Percentiles rank a stretch among this genome's conserved stretches.
Conservation (phyloP, 2,797 vertebrate species). For the Sebastes iracundus region DNA sequence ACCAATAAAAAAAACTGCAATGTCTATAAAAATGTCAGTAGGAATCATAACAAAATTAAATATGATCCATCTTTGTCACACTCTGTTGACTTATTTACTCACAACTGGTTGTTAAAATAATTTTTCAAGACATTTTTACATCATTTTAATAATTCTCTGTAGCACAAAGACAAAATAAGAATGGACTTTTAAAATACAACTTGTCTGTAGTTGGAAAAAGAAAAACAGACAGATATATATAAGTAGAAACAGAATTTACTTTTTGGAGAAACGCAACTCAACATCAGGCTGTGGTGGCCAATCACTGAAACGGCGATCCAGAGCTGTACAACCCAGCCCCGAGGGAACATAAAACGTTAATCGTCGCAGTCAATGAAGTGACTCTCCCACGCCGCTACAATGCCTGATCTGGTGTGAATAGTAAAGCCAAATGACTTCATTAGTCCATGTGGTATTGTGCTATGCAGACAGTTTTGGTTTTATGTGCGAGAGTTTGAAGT, state of each 20-base stretch:
- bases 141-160: background rate
- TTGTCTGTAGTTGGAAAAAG: background rate
- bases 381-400: too few species aligned
- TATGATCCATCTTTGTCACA: background rate
- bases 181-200: background rate
- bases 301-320: too few species aligned
- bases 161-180: background rate
- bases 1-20: slow-evolving; percentile 3
- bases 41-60: background rate
- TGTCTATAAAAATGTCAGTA: background rate
- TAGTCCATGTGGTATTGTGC: too few species aligned
- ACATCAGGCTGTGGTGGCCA: too few species aligned
- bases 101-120: background rate
- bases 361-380: too few species aligned
- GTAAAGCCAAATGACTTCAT: background rate
- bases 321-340: too few species aligned
- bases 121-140: too few species aligned
- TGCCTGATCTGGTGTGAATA: too few species aligned
- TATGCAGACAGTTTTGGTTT: background rate
- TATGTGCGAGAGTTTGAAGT: background rate
- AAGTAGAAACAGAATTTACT: too few species aligned
- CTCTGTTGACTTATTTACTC: background rate
- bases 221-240: too few species aligned
- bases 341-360: too few species aligned
- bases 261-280: too few species aligned